Evolutionary conservation across 2,113 vertebrate species (phyloP).

Genomic region (Otolemur garnettii): DNA sequence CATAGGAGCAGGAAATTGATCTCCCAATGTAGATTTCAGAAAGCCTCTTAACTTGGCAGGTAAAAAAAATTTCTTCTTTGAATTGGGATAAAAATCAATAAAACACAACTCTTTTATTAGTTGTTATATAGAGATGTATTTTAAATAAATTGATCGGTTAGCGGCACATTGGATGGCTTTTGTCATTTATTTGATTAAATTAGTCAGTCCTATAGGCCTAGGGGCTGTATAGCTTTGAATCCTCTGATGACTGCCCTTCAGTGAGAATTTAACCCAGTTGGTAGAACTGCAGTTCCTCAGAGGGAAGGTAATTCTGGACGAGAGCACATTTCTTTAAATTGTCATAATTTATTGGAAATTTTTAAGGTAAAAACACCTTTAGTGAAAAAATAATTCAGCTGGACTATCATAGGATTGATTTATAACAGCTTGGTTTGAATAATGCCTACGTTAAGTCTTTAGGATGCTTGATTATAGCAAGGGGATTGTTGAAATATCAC

Average conservation of each 20-base stretch:
- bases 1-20: background rate
- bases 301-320: background rate
- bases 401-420: constrained; percentile 64
- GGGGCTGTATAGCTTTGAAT: background rate
- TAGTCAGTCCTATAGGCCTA: background rate
- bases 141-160: constrained; percentile 23
- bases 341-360: constrained; percentile 70
- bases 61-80: constrained; percentile 11
- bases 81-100: background rate
- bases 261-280: background rate
- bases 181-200: constrained; percentile 51
- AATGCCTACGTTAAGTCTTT: constrained; percentile 77
- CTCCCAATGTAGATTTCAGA: background rate
- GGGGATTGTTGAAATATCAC: constrained; percentile 70
- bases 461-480: constrained; percentile 64
- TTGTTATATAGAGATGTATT: background rate
- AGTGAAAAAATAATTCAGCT: constrained; percentile 77
- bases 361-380: constrained; percentile 58
- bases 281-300: background rate
- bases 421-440: constrained; percentile 78
- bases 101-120: background rate
- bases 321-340: constrained; percentile 39
- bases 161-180: background rate
- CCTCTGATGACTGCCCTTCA: background rate
- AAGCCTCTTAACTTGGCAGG: background rate